A percentile compares a stretch with the other conserved stretches of the same genome.
Conservation (phyloP, 2,797 vertebrate genomes). For the Muraenolepis orangiensis region DNA sequence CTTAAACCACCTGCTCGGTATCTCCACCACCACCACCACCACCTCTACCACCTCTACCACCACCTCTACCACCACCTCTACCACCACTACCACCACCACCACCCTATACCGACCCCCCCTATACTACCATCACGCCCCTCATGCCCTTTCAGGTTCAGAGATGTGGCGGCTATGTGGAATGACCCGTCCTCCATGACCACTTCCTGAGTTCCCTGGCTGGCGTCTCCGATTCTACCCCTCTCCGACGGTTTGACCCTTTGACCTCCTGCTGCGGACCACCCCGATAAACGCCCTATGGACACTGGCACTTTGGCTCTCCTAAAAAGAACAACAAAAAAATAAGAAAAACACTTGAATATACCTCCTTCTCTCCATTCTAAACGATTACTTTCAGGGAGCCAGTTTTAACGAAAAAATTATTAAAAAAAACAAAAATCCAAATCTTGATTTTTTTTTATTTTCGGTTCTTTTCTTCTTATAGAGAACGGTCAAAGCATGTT, state of each 20-base stretch:
- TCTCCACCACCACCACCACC: slow-evolving; percentile 1
- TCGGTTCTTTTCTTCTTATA: slow-evolving; percentile 55
- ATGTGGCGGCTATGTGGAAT: slow-evolving; percentile 77
- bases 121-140: neutral
- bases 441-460: slow-evolving; percentile 59
- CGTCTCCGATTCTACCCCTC: slow-evolving; percentile 64
- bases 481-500: slow-evolving; percentile 74
- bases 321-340: slow-evolving; percentile 24
- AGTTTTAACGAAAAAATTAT: slow-evolving; percentile 29
- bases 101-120: too few relatives aligned
- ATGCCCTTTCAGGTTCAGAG: slow-evolving; percentile 63
- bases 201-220: slow-evolving; percentile 73
- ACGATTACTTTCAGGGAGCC: slow-evolving; percentile 63
- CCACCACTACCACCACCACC: neutral
- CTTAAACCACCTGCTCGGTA: neutral
- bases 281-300: slow-evolving; percentile 66
- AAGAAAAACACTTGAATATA: neutral
- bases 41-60: neutral
- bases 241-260: slow-evolving; percentile 52
- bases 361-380: neutral
- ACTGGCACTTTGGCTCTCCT: slow-evolving; percentile 65
- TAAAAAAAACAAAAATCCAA: slow-evolving; percentile 29
- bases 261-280: slow-evolving; percentile 61
- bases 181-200: slow-evolving; percentile 78
- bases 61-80: neutral